These are phyloP conservation scores for Serrognathus titanus DNA, from an alignment of 2,888 invertebrate species.

Conservation along the genomic window DNA sequence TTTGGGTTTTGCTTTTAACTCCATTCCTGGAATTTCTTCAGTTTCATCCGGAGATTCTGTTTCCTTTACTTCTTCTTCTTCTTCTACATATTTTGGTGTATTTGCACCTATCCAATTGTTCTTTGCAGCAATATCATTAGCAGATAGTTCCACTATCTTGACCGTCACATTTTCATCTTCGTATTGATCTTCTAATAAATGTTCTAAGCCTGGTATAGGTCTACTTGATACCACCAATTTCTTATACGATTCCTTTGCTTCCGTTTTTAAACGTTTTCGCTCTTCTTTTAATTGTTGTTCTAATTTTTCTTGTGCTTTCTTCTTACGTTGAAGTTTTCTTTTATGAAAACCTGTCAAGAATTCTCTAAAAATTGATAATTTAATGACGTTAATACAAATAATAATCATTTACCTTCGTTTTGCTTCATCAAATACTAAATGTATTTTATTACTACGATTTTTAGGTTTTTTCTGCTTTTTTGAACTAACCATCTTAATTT, in stretches of 20 bases:
- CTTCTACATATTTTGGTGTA: conserved; percentile 47
- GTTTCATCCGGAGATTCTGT: conserved; percentile 32
- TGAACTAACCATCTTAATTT: not conserved
- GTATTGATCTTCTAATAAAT: conserved; percentile 66
- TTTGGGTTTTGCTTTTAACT: conserved; percentile 42
- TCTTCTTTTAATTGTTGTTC: conserved; percentile 71
- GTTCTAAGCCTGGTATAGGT: conserved; percentile 67
- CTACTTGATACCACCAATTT: conserved; percentile 69
- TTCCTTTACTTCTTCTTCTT: conserved; percentile 36
- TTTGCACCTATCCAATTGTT: conserved; percentile 73
- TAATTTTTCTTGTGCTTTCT: conserved; percentile 70
- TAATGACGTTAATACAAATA: not conserved
- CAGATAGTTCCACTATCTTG: conserved; percentile 71
- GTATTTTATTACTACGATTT: conserved; percentile 51
- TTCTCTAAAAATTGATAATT: conserved; percentile 56
- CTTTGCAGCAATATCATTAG: conserved; percentile 66
- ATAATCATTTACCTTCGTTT: conserved; percentile 55
- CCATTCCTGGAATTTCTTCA: conserved; percentile 52
- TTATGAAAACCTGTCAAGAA: conserved; percentile 79
- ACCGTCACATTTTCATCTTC: conserved; percentile 76
- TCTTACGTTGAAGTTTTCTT: conserved; percentile 72
- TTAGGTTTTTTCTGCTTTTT: conserved; percentile 41
- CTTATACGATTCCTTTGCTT: conserved; percentile 71
- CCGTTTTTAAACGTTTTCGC: conserved; percentile 68
- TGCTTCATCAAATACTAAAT: conserved; percentile 59